Percentiles rank a stretch among this genome's conserved stretches.
phyloP scores from a whole-genome alignment of 2,113 vertebrate genomes.

The Heloderma charlesbogerti region DNA sequence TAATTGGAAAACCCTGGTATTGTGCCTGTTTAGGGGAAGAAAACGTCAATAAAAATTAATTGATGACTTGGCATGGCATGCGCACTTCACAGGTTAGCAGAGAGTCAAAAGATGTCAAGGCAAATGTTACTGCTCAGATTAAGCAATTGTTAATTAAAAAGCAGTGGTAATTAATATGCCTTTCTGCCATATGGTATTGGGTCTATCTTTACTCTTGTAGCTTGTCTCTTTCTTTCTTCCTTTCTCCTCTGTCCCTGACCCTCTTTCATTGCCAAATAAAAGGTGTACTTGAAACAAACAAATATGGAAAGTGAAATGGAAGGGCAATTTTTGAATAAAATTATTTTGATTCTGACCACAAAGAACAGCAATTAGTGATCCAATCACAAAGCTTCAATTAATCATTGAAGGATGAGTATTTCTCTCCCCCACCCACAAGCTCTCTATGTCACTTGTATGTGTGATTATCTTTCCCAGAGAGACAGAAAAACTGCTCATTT shows the following conservation, averaged over 20 bases:
- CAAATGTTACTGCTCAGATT: slow-evolving; percentile 76
- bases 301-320: neutral
- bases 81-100: slow-evolving; percentile 61
- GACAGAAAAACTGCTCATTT: neutral
- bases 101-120: slow-evolving; percentile 73
- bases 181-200: slow-evolving; percentile 76
- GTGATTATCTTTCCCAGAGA: neutral
- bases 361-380: slow-evolving; percentile 41
- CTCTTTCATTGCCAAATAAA: slow-evolving; percentile 50
- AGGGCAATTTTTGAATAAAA: slow-evolving; percentile 21
- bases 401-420: slow-evolving; percentile 10
- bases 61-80: slow-evolving; percentile 73
- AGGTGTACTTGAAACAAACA: slow-evolving; percentile 34
- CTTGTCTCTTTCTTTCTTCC: slow-evolving; percentile 5
- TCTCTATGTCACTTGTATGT: neutral
- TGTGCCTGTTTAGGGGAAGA: slow-evolving; percentile 73
- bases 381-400: slow-evolving; percentile 14
- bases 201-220: slow-evolving; percentile 41
- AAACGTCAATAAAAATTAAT: slow-evolving; percentile 80
- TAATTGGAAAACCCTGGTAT: slow-evolving; percentile 88
- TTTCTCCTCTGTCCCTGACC: neutral
- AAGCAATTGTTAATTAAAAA: slow-evolving; percentile 83
- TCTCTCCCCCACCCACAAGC: neutral
- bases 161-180: slow-evolving; percentile 77
- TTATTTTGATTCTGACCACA: slow-evolving; percentile 24